Percentiles rank a stretch among this genome's conserved stretches.
Evolutionary conservation across 2,113 vertebrate species (phyloP).

Genomic region (Merops nubicus): DNA sequence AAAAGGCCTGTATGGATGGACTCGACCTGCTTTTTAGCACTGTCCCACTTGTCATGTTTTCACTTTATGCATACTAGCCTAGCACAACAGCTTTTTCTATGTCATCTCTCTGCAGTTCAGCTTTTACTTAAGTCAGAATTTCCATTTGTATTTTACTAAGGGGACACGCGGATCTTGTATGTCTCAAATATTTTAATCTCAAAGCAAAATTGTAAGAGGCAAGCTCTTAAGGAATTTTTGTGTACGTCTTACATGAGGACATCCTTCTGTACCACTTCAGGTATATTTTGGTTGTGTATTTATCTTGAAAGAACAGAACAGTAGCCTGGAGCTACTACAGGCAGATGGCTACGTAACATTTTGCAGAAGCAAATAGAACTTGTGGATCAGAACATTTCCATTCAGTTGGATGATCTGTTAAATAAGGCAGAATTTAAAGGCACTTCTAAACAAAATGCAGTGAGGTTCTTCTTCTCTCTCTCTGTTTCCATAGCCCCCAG

Average conservation of each 20-base stretch:
- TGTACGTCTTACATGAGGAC: neutral
- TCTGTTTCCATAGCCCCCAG: neutral
- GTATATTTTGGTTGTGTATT: neutral
- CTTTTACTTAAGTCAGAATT: neutral
- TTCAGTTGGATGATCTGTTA: neutral
- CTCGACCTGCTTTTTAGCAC: neutral
- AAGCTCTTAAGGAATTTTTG: neutral
- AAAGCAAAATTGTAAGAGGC: neutral
- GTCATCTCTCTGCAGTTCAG: neutral
- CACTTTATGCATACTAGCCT: neutral
- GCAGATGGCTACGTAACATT: neutral
- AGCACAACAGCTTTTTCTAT: neutral
- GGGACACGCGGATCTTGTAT: neutral
- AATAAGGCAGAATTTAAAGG: conserved; percentile 7
- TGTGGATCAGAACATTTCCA: conserved; percentile 1
- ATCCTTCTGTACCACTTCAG: neutral
- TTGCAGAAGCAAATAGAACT: conserved; percentile 10
- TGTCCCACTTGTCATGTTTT: neutral
- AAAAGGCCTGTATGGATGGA: neutral
- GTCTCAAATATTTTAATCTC: neutral
- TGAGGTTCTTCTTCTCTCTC: neutral
- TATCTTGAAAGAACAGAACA: neutral
- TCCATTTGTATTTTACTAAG: neutral
- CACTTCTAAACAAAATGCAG: neutral
- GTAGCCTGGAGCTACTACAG: neutral